These are phyloP conservation scores for Drosophila demipolita DNA, from an alignment of 2,888 invertebrate species.

Conservation along the genomic window DNA sequence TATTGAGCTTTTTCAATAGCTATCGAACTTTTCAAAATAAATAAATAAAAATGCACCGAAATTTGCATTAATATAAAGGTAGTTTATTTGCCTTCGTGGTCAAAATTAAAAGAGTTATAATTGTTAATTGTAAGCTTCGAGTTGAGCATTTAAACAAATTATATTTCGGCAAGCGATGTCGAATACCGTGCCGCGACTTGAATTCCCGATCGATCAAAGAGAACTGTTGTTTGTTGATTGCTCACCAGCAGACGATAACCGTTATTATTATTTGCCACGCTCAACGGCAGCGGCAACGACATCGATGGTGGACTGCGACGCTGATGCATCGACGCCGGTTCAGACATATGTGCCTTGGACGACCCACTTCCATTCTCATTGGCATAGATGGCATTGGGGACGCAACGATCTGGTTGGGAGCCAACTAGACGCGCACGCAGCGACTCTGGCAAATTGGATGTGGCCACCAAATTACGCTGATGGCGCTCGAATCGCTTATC, in stretches of 20 bases:
- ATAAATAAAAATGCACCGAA: too few relatives aligned
- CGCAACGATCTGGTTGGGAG: conserved; percentile 82
- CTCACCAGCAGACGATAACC: conserved; percentile 96
- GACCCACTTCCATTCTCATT: neutral
- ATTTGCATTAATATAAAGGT: too few relatives aligned
- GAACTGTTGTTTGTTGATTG: conserved; percentile 91
- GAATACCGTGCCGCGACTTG: too few relatives aligned
- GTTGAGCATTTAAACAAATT: too few relatives aligned
- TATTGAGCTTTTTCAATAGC: too few relatives aligned
- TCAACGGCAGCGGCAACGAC: conserved; percentile 46
- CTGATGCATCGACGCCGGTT: conserved; percentile 11
- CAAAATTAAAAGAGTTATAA: too few relatives aligned
- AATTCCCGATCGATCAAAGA: too few relatives aligned
- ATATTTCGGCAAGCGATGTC: too few relatives aligned
- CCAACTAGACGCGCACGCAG: conserved; percentile 83
- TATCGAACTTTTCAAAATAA: too few relatives aligned
- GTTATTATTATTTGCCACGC: conserved; percentile 59
- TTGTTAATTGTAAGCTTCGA: too few relatives aligned
- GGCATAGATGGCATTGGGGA: conserved; percentile 63
- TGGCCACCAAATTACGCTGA: conserved; percentile 70
- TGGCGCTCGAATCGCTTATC: conserved; percentile 62
- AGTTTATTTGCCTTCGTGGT: too few relatives aligned
- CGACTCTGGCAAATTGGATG: conserved; percentile 83
- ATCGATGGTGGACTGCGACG: conserved; percentile 41
- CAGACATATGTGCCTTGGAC: conserved; percentile 7